These are phyloP conservation scores for Sisor rabdophorus DNA, from an alignment of 2,113 vertebrate species.

Conservation along the genomic window DNA sequence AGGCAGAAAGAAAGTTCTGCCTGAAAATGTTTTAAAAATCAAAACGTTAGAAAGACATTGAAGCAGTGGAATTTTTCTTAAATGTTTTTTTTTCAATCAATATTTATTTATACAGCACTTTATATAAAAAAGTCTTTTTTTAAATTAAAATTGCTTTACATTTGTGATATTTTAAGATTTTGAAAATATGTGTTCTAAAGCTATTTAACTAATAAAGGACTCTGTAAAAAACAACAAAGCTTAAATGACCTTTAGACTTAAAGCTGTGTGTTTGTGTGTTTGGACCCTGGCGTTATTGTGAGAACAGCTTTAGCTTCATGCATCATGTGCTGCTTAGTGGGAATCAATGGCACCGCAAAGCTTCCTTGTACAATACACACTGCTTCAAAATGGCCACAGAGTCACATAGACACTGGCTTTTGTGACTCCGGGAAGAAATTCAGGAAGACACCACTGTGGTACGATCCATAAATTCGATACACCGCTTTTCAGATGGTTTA, in stretches of 20 bases:
- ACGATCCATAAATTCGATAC: not conserved
- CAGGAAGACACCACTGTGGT: not conserved
- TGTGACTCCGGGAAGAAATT: conserved; percentile 3
- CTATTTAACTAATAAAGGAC: not conserved
- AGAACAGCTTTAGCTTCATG: conserved; percentile 28
- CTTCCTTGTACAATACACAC: conserved; percentile 12
- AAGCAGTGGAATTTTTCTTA: not conserved
- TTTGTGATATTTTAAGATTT: not conserved
- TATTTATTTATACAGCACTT: not conserved
- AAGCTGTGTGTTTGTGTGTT: not conserved
- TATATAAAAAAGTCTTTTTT: not conserved
- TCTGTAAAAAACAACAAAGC: not conserved
- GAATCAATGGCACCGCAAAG: conserved; percentile 39
- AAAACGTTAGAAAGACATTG: not conserved
- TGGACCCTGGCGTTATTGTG: not conserved
- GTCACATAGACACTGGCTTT: conserved; percentile 10
- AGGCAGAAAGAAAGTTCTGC: not conserved
- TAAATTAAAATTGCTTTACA: not conserved
- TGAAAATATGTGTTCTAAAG: not conserved
- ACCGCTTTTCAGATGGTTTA: too few relatives aligned
- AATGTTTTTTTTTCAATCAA: too few relatives aligned
- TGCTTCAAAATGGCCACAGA: conserved; percentile 9
- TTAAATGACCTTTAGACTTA: conserved; percentile 16
- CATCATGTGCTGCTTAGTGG: conserved; percentile 17
- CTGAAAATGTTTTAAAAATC: not conserved